These are phyloP conservation scores for Pegoplata infirma DNA, from an alignment of 2,888 invertebrate species.

Conservation along the genomic window DNA sequence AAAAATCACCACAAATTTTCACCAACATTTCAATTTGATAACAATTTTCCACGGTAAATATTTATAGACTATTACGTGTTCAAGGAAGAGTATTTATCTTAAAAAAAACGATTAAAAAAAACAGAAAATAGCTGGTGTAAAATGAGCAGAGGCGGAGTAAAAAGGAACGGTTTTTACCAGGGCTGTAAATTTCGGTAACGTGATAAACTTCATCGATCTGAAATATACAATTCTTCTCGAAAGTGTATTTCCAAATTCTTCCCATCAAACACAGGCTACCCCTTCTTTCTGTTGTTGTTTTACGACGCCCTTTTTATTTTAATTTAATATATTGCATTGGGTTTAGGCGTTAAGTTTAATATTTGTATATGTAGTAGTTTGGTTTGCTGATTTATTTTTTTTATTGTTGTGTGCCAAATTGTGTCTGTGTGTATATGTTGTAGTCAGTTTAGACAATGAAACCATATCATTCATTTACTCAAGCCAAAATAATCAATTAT, in stretches of 20 bases:
- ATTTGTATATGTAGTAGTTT: conserved; percentile 39
- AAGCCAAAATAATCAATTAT: conserved; percentile 65
- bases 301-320: conserved; percentile 15
- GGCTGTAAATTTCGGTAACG: too few relatives aligned
- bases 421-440: background rate
- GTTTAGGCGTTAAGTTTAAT: conserved; percentile 41
- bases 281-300: background rate
- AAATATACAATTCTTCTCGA: too few relatives aligned
- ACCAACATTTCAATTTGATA: conserved; percentile 61
- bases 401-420: conserved; percentile 20
- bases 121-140: background rate
- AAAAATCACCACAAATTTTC: conserved; percentile 54
- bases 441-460: conserved; percentile 33
- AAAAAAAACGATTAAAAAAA: conserved; percentile 8
- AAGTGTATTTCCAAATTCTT: too few relatives aligned
- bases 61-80: conserved; percentile 53
- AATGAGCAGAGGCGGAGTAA: conserved; percentile 15
- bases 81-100: conserved; percentile 37
- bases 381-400: conserved; percentile 20
- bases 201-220: too few relatives aligned
- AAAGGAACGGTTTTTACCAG: background rate
- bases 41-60: conserved; percentile 59
- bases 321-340: conserved; percentile 22
- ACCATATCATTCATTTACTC: conserved; percentile 58
- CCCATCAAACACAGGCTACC: background rate